phyloP scores from a whole-genome alignment of 35 echinoderm and acorn worm genomes.

The Apostichopus japonicus region DNA sequence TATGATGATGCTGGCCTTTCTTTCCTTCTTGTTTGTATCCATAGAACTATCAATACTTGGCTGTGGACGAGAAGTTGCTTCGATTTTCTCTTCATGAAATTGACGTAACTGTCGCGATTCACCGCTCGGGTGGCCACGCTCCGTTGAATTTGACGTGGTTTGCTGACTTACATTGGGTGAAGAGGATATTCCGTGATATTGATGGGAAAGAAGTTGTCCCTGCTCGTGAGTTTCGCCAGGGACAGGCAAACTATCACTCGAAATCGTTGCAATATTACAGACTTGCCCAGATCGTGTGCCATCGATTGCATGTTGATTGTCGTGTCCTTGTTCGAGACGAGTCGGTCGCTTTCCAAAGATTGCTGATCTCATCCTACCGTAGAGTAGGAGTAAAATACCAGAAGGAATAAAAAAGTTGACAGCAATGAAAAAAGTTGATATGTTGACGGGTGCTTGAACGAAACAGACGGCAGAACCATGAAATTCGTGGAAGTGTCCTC shows the following conservation, averaged over 20 bases:
- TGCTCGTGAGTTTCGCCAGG: not conserved
- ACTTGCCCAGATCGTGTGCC: not conserved
- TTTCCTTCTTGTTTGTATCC: conserved; percentile 62
- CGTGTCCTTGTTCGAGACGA: not conserved
- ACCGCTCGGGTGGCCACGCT: not conserved
- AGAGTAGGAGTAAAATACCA: conserved; percentile 66
- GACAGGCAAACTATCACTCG: not conserved
- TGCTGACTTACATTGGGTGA: not conserved
- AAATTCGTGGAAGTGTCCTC: conserved; percentile 33
- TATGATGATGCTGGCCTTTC: conserved; percentile 67
- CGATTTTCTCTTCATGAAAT: not conserved
- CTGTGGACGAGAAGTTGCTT: not conserved
- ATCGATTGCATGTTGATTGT: not conserved
- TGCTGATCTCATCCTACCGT: conserved; percentile 5
- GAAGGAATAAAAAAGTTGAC: conserved; percentile 74
- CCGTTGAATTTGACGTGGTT: not conserved
- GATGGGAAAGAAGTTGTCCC: not conserved
- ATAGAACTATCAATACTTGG: not conserved
- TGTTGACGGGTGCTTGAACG: conserved; percentile 24
- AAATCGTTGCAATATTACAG: not conserved
- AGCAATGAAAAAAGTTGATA: conserved; percentile 52
- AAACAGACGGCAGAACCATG: conserved; percentile 21
- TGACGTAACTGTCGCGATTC: not conserved
- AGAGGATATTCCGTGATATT: not conserved
- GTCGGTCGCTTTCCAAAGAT: not conserved